A percentile compares a stretch with the other conserved stretches of the same genome.
These are phyloP conservation scores for Epistrophe eligans DNA, from an alignment of 2,888 invertebrate genomes.

Conservation along the genomic window DNA sequence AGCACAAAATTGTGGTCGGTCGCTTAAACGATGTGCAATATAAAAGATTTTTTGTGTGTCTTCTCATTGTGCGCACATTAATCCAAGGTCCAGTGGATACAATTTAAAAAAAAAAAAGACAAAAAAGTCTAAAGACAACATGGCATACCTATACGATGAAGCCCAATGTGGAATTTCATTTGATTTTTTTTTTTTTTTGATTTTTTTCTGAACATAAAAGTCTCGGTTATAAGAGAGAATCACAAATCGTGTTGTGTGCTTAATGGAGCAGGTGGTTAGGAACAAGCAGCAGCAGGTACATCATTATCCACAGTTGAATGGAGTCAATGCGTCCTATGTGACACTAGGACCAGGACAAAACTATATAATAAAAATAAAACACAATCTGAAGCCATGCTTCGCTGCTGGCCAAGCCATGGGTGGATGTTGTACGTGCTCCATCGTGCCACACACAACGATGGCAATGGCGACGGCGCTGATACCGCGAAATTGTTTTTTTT, in stretches of 20 bases:
- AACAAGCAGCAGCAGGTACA: constrained; percentile 72
- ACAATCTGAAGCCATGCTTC: constrained; percentile 42
- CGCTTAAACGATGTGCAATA: constrained; percentile 22
- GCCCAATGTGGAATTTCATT: constrained; percentile 36
- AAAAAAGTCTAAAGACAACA: constrained; percentile 57
- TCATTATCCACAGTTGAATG: constrained; percentile 74
- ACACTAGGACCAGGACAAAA: constrained; percentile 44
- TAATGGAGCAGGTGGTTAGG: constrained; percentile 75
- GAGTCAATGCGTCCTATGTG: constrained; percentile 72
- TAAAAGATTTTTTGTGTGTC: constrained; percentile 33
- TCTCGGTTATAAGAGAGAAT: constrained; percentile 45
- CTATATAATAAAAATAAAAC: constrained; percentile 15
- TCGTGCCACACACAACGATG: constrained; percentile 62
- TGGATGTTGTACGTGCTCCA: constrained; percentile 67
- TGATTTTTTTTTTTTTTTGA: constrained; percentile 25
- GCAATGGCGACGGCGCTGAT: neutral
- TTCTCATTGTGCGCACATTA: constrained; percentile 40
- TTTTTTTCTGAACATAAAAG: neutral
- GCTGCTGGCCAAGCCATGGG: constrained; percentile 34
- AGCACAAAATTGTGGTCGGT: constrained; percentile 45
- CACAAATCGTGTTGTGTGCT: constrained; percentile 74
- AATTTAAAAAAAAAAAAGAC: constrained; percentile 10
- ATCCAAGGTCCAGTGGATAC: constrained; percentile 66
- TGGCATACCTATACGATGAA: constrained; percentile 13
- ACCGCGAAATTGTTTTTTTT: constrained; percentile 39